These are phyloP conservation scores for Dipodomys spectabilis DNA, from an alignment of 2,113 vertebrate genomes.

Conservation along the genomic window DNA sequence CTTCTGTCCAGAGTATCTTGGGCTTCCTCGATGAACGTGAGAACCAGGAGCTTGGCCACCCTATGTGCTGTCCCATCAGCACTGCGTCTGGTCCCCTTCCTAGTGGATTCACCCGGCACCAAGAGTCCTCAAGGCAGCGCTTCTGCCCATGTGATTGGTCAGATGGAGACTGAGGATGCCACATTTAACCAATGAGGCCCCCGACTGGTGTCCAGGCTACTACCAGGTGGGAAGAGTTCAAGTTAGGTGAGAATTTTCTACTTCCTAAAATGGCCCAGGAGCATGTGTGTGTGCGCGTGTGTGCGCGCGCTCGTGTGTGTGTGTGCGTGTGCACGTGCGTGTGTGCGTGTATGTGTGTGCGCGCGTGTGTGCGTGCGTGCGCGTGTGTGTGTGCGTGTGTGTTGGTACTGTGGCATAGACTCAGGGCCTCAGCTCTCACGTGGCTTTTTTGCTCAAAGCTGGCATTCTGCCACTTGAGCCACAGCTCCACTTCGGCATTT, in stretches of 20 bases:
- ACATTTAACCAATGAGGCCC: background rate
- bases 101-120: background rate
- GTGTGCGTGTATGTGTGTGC: too few species aligned
- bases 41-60: background rate
- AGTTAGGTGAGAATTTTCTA: slow-evolving; percentile 31
- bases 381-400: too few species aligned
- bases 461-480: too few species aligned
- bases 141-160: background rate
- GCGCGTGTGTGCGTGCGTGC: too few species aligned
- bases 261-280: slow-evolving; percentile 21
- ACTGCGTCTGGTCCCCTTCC: background rate
- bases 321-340: too few species aligned
- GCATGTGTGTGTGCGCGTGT: too few species aligned
- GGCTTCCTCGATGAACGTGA: background rate
- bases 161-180: background rate
- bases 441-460: too few species aligned
- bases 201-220: background rate
- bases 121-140: background rate
- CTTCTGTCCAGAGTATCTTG: background rate
- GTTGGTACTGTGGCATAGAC: too few species aligned
- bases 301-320: too few species aligned
- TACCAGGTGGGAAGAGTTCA: background rate
- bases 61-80: fast-evolving
- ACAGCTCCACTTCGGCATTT: too few species aligned
- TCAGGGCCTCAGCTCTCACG: too few species aligned